These are phyloP conservation scores for Rhynchonema sp. DNA, from an alignment of 2,888 invertebrate genomes.

Conservation along the genomic window DNA sequence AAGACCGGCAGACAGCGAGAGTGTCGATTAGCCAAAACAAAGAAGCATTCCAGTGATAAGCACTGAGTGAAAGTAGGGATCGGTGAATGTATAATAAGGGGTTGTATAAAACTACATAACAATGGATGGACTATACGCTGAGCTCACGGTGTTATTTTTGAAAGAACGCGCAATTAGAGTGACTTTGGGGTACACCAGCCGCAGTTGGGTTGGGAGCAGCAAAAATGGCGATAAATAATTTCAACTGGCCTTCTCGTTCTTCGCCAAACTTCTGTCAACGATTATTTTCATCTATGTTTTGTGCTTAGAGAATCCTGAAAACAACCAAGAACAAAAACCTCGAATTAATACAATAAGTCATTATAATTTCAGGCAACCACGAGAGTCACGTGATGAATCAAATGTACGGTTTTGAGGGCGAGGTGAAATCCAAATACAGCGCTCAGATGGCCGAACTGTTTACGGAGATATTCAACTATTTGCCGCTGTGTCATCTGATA, in stretches of 20 bases:
- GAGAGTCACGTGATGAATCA: conserved; percentile 95
- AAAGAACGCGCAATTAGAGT: no score
- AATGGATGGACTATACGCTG: no score
- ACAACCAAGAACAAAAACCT: not conserved
- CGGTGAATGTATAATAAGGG: no score
- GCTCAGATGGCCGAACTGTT: conserved; percentile 87
- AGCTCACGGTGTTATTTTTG: no score
- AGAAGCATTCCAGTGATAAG: no score
- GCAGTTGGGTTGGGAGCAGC: no score
- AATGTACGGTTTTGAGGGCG: conserved; percentile 98
- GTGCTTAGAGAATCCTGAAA: not conserved
- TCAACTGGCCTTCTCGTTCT: no score
- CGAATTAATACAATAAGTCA: not conserved
- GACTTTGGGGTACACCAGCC: not conserved
- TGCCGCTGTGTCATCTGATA: conserved; percentile 85
- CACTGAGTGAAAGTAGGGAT: no score
- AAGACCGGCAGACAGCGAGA: no score
- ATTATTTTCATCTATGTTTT: not conserved
- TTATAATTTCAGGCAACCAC: conserved; percentile 61
- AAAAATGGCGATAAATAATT: no score
- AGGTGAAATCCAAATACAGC: conserved; percentile 80
- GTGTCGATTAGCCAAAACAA: no score
- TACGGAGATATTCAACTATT: conserved; percentile 93
- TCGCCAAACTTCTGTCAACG: not conserved
- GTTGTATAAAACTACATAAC: no score